phyloP scores from a whole-genome alignment of 1,140 invertebrate genomes.

The Drosophila subpulchrella region DNA sequence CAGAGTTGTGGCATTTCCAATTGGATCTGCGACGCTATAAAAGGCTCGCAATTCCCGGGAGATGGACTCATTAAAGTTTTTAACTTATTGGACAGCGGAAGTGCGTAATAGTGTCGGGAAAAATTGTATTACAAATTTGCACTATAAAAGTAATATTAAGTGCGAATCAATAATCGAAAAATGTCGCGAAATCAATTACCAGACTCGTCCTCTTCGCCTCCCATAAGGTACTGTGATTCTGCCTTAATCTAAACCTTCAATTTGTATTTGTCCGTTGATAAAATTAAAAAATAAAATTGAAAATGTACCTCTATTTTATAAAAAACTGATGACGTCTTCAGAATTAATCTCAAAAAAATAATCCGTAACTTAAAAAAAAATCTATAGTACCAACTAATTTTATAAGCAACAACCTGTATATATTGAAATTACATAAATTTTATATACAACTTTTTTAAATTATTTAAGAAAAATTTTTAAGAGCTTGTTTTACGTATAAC shows the following conservation, averaged over 20 bases:
- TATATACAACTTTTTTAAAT: too few species aligned
- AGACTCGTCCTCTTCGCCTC: constrained; percentile 86
- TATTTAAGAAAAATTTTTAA: too few species aligned
- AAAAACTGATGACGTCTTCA: too few species aligned
- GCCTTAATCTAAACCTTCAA: neutral
- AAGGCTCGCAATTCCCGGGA: constrained; percentile 69
- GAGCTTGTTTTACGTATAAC: neutral
- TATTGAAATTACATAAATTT: too few species aligned
- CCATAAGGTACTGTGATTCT: constrained; percentile 80
- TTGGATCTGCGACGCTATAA: constrained; percentile 71
- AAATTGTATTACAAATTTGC: neutral
- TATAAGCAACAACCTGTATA: too few species aligned
- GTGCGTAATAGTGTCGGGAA: constrained; percentile 9
- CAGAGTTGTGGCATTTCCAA: constrained; percentile 60
- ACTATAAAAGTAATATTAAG: neutral
- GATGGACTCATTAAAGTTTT: constrained; percentile 64
- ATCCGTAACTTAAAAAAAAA: too few species aligned
- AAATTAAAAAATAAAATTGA: neutral
- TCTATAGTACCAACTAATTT: too few species aligned
- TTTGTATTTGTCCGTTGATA: neutral
- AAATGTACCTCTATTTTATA: too few species aligned
- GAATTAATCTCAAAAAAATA: too few species aligned
- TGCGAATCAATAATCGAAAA: constrained; percentile 18
- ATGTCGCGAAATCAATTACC: constrained; percentile 85
- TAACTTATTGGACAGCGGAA: constrained; percentile 65